phyloP scores from a whole-genome alignment of 2,113 vertebrate genomes.

The Chaetodon trifascialis region DNA sequence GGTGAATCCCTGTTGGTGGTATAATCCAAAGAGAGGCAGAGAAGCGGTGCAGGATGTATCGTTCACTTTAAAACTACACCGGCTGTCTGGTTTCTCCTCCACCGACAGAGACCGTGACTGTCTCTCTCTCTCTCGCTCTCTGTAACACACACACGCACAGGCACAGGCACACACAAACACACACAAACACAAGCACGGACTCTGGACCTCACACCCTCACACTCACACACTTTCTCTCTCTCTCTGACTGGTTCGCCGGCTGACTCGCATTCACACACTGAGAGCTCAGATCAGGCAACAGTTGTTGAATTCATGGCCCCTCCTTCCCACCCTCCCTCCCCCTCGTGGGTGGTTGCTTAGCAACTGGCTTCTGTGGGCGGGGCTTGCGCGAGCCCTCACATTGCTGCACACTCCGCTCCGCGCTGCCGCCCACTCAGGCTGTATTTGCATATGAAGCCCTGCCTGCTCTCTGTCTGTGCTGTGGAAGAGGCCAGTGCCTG shows the following conservation, averaged over 20 bases:
- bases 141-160: neutral
- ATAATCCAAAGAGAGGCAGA: slow-evolving; percentile 60
- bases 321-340: slow-evolving; percentile 63
- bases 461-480: slow-evolving; percentile 27
- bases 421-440: slow-evolving; percentile 72
- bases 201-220: slow-evolving; percentile 56
- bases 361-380: slow-evolving; percentile 76
- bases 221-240: slow-evolving; percentile 51
- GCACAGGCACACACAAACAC: slow-evolving; percentile 3
- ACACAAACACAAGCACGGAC: slow-evolving; percentile 23
- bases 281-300: slow-evolving; percentile 80
- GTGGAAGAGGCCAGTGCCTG: slow-evolving; percentile 44
- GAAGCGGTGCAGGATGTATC: slow-evolving; percentile 47
- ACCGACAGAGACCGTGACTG: slow-evolving; percentile 20
- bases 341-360: slow-evolving; percentile 79
- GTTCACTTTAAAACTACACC: slow-evolving; percentile 63
- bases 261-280: slow-evolving; percentile 69
- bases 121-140: neutral
- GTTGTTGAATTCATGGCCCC: slow-evolving; percentile 80
- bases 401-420: slow-evolving; percentile 71
- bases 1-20: slow-evolving; percentile 58
- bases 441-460: slow-evolving; percentile 78
- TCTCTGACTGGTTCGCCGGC: slow-evolving; percentile 58
- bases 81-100: slow-evolving; percentile 51
- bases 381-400: slow-evolving; percentile 64